Percentiles rank a stretch among this genome's conserved stretches.
Evolutionary conservation across 2,888 invertebrate genomes (phyloP).

Genomic region (Callyntrura guangdongensis): DNA sequence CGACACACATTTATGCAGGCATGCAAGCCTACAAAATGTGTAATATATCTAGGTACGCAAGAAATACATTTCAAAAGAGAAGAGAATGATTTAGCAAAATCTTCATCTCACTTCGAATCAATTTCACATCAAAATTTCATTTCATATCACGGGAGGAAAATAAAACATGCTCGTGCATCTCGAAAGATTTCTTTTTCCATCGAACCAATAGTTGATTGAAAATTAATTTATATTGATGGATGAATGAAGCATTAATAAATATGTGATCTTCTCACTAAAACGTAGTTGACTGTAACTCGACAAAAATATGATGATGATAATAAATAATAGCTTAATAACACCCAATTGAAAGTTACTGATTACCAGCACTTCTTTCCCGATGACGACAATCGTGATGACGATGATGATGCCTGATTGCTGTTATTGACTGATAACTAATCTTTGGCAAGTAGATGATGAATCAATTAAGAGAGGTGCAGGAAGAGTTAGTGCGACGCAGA

Average conservation of each 20-base stretch:
- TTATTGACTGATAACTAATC: constrained; percentile 71
- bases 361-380: constrained; percentile 48
- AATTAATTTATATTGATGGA: constrained; percentile 78
- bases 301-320: constrained; percentile 44
- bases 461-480: constrained; percentile 47
- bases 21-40: background rate
- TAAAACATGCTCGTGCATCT: constrained; percentile 40
- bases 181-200: constrained; percentile 8
- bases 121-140: constrained; percentile 10
- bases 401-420: constrained; percentile 64
- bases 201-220: constrained; percentile 73
- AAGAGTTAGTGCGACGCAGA: background rate
- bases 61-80: background rate
- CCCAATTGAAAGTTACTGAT: constrained; percentile 70
- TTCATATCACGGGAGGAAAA: constrained; percentile 30
- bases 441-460: constrained; percentile 54
- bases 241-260: constrained; percentile 75
- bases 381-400: background rate
- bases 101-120: too few relatives aligned
- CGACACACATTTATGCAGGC: background rate
- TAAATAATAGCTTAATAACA: constrained; percentile 74
- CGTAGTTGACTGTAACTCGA: constrained; percentile 45
- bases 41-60: too few relatives aligned
- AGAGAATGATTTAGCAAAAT: constrained; percentile 67
- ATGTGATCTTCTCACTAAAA: constrained; percentile 50